A percentile compares a stretch with the other conserved stretches of the same genome.
These are phyloP conservation scores for Cyaniris semiargus DNA, from an alignment of 2,888 invertebrate genomes.

Conservation along the genomic window DNA sequence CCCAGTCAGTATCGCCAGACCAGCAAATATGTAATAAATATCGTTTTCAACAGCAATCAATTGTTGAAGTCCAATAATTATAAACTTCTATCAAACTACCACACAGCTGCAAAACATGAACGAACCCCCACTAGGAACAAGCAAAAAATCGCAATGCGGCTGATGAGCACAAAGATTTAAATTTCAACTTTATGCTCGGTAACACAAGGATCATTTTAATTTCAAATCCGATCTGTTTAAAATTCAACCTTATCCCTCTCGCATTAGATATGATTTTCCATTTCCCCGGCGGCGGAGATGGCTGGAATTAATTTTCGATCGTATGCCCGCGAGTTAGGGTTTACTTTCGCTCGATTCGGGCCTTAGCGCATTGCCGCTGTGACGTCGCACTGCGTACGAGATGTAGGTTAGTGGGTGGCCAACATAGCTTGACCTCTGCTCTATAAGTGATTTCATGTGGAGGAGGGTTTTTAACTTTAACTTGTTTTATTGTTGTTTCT, in stretches of 20 bases:
- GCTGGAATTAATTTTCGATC: slow-evolving; percentile 18
- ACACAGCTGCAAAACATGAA: background rate
- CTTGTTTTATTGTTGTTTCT: slow-evolving; percentile 27
- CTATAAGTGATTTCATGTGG: slow-evolving; percentile 31
- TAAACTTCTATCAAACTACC: background rate
- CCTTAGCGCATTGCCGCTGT: slow-evolving; percentile 52
- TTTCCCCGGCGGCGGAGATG: slow-evolving; percentile 13
- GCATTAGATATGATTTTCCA: slow-evolving; percentile 27
- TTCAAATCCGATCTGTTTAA: background rate
- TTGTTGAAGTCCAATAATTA: background rate
- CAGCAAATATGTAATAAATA: background rate
- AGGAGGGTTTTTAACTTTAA: slow-evolving; percentile 26
- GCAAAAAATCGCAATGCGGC: slow-evolving; percentile 31
- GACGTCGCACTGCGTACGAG: slow-evolving; percentile 54
- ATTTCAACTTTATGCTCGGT: slow-evolving; percentile 8
- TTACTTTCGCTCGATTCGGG: slow-evolving; percentile 35
- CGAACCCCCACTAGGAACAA: slow-evolving; percentile 8
- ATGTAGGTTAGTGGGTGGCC: slow-evolving; percentile 49
- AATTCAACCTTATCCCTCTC: slow-evolving; percentile 26
- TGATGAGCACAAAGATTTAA: slow-evolving; percentile 22
- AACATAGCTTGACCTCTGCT: slow-evolving; percentile 39
- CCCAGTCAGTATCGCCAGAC: too few species aligned
- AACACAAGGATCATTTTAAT: slow-evolving; percentile 21
- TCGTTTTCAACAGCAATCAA: background rate
- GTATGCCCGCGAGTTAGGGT: background rate